phyloP scores from a whole-genome alignment of 1,140 invertebrate species.

The Drosophila trapezifrons region DNA sequence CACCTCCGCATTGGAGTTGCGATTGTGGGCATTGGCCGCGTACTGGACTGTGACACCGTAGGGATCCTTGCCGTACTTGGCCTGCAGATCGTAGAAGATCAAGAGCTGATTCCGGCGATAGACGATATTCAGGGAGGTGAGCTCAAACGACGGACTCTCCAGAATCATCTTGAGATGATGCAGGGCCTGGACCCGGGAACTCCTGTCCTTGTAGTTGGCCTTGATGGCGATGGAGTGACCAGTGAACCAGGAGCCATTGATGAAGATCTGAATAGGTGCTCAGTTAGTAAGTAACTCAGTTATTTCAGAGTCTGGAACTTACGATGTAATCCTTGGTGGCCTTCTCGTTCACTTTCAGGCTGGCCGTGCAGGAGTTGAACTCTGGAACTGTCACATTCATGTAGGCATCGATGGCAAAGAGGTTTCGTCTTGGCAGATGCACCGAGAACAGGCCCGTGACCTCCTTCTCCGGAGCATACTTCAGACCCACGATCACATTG shows the following conservation, averaged over 20 bases:
- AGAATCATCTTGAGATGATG: constrained; percentile 89
- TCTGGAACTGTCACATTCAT: constrained; percentile 87
- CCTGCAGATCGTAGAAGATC: constrained; percentile 68
- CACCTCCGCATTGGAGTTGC: constrained; percentile 86
- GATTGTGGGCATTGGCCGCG: constrained; percentile 75
- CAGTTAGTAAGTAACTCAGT: no score
- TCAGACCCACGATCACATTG: constrained; percentile 76
- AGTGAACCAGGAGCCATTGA: constrained; percentile 91
- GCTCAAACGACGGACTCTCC: constrained; percentile 89
- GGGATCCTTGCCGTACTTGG: constrained; percentile 76
- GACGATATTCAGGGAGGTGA: constrained; percentile 87
- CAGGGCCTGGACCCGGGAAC: constrained; percentile 86
- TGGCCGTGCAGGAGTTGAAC: constrained; percentile 86
- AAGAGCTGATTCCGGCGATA: constrained; percentile 85
- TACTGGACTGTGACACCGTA: constrained; percentile 75
- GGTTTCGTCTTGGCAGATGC: constrained; percentile 85
- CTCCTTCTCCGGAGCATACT: constrained; percentile 86
- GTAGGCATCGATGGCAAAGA: constrained; percentile 86
- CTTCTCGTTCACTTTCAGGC: constrained; percentile 86
- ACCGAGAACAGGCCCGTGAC: constrained; percentile 85
- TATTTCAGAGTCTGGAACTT: constrained; percentile 14
- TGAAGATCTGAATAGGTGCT: constrained; percentile 85
- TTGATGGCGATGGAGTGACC: constrained; percentile 88
- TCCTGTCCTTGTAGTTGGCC: constrained; percentile 90
- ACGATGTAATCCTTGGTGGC: constrained; percentile 86